Evolutionary conservation across 2,113 vertebrate species (phyloP).

Genomic region (Hippopotamus amphibius): DNA sequence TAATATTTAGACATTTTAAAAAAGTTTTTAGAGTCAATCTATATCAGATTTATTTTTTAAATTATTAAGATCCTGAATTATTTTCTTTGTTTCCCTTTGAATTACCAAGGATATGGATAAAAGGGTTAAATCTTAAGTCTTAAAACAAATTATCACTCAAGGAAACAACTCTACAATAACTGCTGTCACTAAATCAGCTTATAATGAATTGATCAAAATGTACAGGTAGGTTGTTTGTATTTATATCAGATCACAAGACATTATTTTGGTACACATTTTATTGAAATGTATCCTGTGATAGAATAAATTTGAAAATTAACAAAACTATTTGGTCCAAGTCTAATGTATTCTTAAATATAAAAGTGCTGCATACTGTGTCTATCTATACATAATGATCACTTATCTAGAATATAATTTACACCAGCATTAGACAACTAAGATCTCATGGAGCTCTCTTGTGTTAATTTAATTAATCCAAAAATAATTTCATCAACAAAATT

Average conservation of each 20-base stretch:
- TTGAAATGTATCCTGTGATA: background rate
- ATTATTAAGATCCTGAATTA: background rate
- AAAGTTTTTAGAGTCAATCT: background rate
- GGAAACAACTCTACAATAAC: background rate
- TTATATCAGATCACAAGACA: background rate
- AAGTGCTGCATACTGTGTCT: background rate
- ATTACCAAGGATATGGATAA: background rate
- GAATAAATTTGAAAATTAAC: constrained; percentile 13
- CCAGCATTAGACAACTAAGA: background rate
- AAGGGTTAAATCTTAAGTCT: background rate
- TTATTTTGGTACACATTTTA: constrained; percentile 37
- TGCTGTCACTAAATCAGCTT: constrained; percentile 4
- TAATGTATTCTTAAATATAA: background rate
- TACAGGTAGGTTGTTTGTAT: background rate
- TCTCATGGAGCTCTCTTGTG: background rate
- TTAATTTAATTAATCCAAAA: background rate
- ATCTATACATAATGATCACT: background rate
- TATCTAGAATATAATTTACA: background rate
- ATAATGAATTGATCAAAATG: constrained; percentile 32
- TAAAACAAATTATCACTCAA: background rate
- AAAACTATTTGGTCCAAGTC: background rate
- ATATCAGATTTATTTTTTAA: background rate
- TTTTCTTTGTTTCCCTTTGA: background rate
- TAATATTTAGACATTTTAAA: background rate
- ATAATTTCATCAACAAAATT: background rate